Percentiles rank a stretch among this genome's conserved stretches.
Evolutionary conservation across 1,140 invertebrate species (phyloP).

Genomic region (Chionoecetes opilio): DNA sequence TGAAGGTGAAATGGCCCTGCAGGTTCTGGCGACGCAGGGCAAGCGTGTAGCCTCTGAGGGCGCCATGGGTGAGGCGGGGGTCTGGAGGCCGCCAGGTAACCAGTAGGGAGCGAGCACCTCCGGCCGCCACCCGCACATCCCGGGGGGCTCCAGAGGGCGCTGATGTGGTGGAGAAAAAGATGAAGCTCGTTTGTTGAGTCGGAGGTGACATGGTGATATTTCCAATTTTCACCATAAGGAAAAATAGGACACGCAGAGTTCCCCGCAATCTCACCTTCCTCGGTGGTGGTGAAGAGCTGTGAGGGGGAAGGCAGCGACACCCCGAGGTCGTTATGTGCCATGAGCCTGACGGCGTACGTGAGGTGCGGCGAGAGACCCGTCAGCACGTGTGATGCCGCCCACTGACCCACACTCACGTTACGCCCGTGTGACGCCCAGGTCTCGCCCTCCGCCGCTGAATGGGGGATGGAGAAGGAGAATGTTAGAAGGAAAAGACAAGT

Average conservation of each 20-base stretch:
- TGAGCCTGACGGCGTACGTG: constrained; percentile 83
- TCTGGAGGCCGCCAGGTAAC: constrained; percentile 63
- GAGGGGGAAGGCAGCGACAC: constrained; percentile 83
- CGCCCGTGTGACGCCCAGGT: constrained; percentile 59
- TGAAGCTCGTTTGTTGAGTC: background rate
- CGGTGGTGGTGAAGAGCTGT: constrained; percentile 83
- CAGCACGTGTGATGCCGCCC: constrained; percentile 82
- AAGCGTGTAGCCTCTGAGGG: constrained; percentile 67
- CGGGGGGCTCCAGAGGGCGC: constrained; percentile 65
- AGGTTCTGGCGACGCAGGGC: constrained; percentile 73
- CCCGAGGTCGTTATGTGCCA: constrained; percentile 85
- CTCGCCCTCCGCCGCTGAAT: constrained; percentile 50
- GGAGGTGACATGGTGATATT: background rate
- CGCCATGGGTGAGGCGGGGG: constrained; percentile 43
- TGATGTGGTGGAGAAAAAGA: background rate
- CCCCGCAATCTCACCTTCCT: constrained; percentile 83
- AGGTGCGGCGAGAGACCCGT: constrained; percentile 83
- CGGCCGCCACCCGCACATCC: constrained; percentile 54
- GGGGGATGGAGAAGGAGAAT: background rate
- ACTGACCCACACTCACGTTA: constrained; percentile 74
- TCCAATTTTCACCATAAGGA: background rate
- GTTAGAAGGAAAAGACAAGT: background rate
- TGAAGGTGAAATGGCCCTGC: constrained; percentile 68
- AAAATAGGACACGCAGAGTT: background rate
- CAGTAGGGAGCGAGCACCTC: constrained; percentile 52